A percentile compares a stretch with the other conserved stretches of the same genome.
Evolutionary conservation across 2,113 vertebrate species (phyloP).

Genomic region (Microcebus lehilahytsara): DNA sequence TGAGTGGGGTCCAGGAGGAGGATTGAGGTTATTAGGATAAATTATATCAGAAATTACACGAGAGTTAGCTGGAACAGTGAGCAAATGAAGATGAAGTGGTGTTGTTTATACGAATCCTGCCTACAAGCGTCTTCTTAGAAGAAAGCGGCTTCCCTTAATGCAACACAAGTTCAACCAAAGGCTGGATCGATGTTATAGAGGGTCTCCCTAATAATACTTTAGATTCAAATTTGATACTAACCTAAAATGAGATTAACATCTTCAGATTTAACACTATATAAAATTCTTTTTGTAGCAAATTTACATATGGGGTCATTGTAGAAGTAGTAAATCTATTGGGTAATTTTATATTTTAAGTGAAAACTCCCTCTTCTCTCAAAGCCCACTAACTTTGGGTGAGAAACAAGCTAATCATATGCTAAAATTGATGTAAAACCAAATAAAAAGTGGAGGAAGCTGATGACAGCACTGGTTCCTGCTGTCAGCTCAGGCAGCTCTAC

Average conservation of each 20-base stretch:
- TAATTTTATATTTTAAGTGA: conserved; percentile 14
- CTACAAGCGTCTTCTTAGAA: neutral
- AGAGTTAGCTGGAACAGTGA: neutral
- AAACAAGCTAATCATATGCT: neutral
- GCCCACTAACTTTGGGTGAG: neutral
- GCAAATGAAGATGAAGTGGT: neutral
- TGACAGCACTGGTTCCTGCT: neutral
- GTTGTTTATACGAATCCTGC: neutral
- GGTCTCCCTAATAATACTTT: neutral
- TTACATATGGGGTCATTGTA: neutral
- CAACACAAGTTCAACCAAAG: neutral
- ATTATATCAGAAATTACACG: neutral
- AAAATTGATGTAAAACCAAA: neutral
- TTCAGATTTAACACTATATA: neutral
- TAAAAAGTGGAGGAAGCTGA: neutral
- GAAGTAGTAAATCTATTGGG: neutral
- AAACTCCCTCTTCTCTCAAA: neutral
- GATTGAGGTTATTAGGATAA: neutral
- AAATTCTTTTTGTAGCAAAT: neutral
- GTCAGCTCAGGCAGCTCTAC: neutral
- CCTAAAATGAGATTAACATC: neutral
- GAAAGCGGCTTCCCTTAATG: neutral
- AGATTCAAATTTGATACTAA: neutral
- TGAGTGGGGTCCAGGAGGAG: neutral
- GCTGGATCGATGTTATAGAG: neutral